A percentile compares a stretch with the other conserved stretches of the same genome.
Conservation (phyloP, 2,113 vertebrate genomes). For the Vimba vimba region DNA sequence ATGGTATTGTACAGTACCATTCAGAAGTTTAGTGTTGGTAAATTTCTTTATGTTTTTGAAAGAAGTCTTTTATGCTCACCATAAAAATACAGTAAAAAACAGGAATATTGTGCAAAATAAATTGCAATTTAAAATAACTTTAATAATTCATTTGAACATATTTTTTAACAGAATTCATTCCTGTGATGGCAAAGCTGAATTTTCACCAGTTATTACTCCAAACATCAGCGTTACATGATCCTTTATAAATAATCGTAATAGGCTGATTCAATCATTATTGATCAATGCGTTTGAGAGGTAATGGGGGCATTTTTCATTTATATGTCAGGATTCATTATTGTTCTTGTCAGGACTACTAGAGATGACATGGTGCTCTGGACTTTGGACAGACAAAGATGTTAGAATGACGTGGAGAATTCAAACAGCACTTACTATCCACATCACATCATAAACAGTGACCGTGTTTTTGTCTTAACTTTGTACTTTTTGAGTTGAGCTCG, state of each 20-base stretch:
- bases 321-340: neutral
- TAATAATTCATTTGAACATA: too few species aligned
- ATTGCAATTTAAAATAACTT: too few species aligned
- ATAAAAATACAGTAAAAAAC: too few species aligned
- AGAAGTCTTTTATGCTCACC: too few species aligned
- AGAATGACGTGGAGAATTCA: neutral
- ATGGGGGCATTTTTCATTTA: neutral
- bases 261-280: neutral
- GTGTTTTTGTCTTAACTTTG: slow-evolving; percentile 8
- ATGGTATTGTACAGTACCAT: too few species aligned
- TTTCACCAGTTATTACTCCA: neutral
- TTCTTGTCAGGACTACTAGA: neutral
- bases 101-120: too few species aligned
- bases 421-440: neutral
- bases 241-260: neutral
- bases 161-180: too few species aligned
- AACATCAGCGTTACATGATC: neutral
- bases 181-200: too few species aligned
- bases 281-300: neutral
- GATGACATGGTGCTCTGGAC: neutral
- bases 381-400: neutral
- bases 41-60: too few species aligned
- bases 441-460: slow-evolving; percentile 10
- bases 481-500: neutral
- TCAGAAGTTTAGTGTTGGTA: too few species aligned